Evolutionary conservation across 2,888 invertebrate species (phyloP).

Genomic region (Clanis bilineata): DNA sequence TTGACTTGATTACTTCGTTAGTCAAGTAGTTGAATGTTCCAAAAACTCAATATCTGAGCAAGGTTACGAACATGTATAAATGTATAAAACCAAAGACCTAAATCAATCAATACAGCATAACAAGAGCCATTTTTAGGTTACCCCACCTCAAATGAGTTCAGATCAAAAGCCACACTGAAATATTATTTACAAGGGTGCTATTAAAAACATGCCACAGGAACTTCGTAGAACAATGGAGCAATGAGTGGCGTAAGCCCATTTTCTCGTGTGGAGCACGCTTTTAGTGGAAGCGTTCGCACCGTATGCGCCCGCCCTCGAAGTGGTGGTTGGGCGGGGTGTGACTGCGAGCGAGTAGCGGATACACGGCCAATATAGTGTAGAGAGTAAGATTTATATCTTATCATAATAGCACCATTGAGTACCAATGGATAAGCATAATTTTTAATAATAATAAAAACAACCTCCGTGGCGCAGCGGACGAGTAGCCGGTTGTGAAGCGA

Average conservation of each 20-base stretch:
- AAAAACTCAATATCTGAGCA: too few relatives aligned
- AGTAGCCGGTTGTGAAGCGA: too few relatives aligned
- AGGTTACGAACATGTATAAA: too few relatives aligned
- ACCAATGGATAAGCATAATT: too few relatives aligned
- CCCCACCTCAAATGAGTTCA: conserved; percentile 16
- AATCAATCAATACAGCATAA: neutral
- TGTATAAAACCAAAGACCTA: neutral
- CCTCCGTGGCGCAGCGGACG: too few relatives aligned
- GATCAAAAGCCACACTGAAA: conserved; percentile 31
- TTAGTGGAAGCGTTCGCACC: conserved; percentile 37
- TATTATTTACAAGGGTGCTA: conserved; percentile 29
- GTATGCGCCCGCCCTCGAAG: conserved; percentile 34
- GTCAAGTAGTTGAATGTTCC: too few relatives aligned
- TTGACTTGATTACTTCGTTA: too few relatives aligned
- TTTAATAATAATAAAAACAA: too few relatives aligned
- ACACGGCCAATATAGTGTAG: neutral
- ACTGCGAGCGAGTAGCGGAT: neutral
- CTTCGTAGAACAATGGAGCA: conserved; percentile 50
- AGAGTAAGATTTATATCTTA: too few relatives aligned
- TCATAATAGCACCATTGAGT: too few relatives aligned
- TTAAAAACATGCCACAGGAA: conserved; percentile 34
- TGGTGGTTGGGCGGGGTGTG: conserved; percentile 19
- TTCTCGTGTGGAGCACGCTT: conserved; percentile 45
- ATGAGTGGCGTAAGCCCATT: conserved; percentile 45
- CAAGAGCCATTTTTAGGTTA: neutral